Base-by-base conservation (phyloP, 2,797 vertebrate species). In the Hylomyscus alleni region DNA sequence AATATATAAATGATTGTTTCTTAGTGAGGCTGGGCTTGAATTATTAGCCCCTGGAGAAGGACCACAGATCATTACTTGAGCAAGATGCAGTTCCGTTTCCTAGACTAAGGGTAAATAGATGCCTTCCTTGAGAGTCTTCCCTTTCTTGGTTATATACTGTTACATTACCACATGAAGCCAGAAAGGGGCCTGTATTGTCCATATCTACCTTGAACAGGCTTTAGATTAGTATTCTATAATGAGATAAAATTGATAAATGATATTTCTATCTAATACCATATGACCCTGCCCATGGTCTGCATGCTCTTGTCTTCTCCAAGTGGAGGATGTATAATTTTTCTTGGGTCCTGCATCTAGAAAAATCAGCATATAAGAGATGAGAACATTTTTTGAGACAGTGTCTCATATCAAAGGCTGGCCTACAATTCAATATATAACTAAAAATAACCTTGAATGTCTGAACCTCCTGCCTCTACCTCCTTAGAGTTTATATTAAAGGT, bases 241-340 rank as follows among this genome's bases (percentile, higher is more conserved):
- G 8, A 6, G 17, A 1, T 8, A 20, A 17, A 60, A 82, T 2
- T 37, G 26, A 56, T 20, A 1, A 4, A 22, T 34, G 44, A 90
- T 13, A 0, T 3, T 3, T 26, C 37, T 26, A 15, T 4, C 19
- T 6, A 13, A 11, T 31, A 19, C 7, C 14, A 17, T 3, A 34
- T 40, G 44, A 24, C 10, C 50, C 26, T 40, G 34, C 34, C 56
- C 11, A 12, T 76, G 22, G 10, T 82, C 54, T 14, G 47, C 20
- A 29, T 6, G 24, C 3, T 20, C 73, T 83, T 47, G 22, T 56
- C 8, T 58, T 78, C 69, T 44, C 26, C 29, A 78, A 54, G 76
- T 82, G 31, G 62, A 72, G 40, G 92, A 81, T 12, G 1, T 7
- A 24, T 0, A 62, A 20, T 73, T 95, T 95, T 40, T 5, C 67